phyloP scores from a whole-genome alignment of 2,113 vertebrate species.

The Suricata suricatta region DNA sequence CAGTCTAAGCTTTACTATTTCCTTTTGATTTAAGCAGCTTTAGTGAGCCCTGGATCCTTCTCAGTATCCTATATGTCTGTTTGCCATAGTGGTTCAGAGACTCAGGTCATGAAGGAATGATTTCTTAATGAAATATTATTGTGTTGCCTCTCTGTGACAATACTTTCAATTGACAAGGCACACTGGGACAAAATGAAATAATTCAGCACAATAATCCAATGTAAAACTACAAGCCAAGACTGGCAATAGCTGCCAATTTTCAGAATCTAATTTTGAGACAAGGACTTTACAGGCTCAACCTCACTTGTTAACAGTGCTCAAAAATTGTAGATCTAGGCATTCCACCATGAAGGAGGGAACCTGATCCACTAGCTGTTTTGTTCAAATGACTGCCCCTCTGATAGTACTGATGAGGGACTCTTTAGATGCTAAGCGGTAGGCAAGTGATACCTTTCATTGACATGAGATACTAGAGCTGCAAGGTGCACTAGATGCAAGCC shows the following conservation, averaged over 20 bases:
- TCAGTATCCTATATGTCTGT: neutral
- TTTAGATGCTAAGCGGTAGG: neutral
- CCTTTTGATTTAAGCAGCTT: slow-evolving; percentile 44
- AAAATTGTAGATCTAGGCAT: neutral
- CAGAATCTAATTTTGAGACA: slow-evolving; percentile 56
- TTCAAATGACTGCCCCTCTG: neutral
- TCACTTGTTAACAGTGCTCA: neutral
- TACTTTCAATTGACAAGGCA: slow-evolving; percentile 59
- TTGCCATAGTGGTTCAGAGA: slow-evolving; percentile 37
- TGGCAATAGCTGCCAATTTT: neutral
- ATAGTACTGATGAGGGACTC: neutral
- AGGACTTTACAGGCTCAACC: neutral
- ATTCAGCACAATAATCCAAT: slow-evolving; percentile 55
- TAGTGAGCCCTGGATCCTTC: neutral
- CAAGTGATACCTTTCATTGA: neutral
- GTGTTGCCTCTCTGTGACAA: neutral
- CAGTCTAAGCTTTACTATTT: slow-evolving; percentile 36
- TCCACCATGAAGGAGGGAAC: neutral
- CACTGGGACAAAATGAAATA: slow-evolving; percentile 45
- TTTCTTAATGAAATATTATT: slow-evolving; percentile 58
- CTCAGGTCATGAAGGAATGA: slow-evolving; percentile 37
- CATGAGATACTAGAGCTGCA: neutral
- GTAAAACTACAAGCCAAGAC: slow-evolving; percentile 29
- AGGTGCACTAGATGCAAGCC: neutral
- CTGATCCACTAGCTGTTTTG: neutral